Percentiles rank a stretch among this genome's conserved stretches.
phyloP scores from a whole-genome alignment of 2,113 vertebrate species.

The Apus apus region DNA sequence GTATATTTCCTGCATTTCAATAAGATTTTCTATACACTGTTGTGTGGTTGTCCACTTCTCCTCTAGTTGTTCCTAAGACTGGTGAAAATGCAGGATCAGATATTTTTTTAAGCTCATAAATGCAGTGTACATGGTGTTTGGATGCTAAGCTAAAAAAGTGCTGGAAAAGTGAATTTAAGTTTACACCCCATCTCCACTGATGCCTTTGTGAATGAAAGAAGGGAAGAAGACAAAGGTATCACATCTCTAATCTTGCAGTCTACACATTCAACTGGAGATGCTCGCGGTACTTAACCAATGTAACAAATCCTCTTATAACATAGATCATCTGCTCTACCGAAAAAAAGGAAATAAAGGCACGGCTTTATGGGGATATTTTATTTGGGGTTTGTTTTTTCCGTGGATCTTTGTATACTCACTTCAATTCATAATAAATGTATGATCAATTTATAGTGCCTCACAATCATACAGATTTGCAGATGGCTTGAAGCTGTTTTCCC shows the following conservation, averaged over 20 bases:
- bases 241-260: neutral
- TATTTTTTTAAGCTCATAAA: constrained; percentile 58
- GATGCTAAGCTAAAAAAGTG: constrained; percentile 26
- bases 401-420: neutral
- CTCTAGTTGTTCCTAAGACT: constrained; percentile 32
- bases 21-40: constrained; percentile 31
- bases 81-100: constrained; percentile 37
- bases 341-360: neutral
- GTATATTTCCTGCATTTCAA: constrained; percentile 60
- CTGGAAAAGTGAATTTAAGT: constrained; percentile 47
- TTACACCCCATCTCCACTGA: neutral
- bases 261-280: neutral
- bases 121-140: constrained; percentile 32
- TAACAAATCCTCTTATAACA: constrained; percentile 29
- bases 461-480: neutral
- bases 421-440: neutral
- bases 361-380: neutral
- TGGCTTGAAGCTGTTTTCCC: neutral
- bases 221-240: neutral
- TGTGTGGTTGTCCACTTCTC: constrained; percentile 49
- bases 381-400: neutral
- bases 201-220: constrained; percentile 13
- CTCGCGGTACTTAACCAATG: neutral
- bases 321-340: neutral
- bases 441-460: neutral